These are phyloP conservation scores for Acronicta leporina DNA, from an alignment of 2,888 invertebrate genomes.

Conservation along the genomic window DNA sequence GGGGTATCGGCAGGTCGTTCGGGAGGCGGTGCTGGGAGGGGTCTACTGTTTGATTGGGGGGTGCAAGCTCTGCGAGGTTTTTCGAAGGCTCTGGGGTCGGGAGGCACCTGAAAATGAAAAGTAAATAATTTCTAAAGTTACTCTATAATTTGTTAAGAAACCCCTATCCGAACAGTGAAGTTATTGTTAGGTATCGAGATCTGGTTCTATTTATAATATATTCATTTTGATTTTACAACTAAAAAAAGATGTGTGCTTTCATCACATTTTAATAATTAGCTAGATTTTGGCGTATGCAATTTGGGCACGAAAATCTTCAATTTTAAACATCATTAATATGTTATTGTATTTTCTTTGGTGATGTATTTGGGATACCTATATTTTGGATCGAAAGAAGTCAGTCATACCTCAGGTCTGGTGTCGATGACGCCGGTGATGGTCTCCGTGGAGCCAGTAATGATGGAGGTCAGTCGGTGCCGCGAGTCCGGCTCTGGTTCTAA, in stretches of 20 bases:
- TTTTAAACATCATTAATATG: too few relatives aligned
- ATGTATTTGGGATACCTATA: too few relatives aligned
- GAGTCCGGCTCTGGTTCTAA: conserved; percentile 83
- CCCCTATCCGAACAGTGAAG: too few relatives aligned
- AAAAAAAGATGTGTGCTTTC: too few relatives aligned
- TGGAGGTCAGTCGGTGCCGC: conserved; percentile 84
- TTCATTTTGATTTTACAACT: too few relatives aligned
- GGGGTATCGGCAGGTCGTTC: conserved; percentile 63
- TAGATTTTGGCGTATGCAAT: too few relatives aligned
- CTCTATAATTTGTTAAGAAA: too few relatives aligned
- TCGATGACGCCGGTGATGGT: conserved; percentile 93
- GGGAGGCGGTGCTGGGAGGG: conserved; percentile 81
- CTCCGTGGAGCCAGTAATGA: conserved; percentile 92
- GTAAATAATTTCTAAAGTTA: neutral
- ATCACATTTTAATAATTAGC: too few relatives aligned
- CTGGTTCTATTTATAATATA: too few relatives aligned
- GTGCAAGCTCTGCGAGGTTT: conserved; percentile 84
- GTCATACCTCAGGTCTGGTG: conserved; percentile 87
- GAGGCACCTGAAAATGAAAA: conserved; percentile 74
- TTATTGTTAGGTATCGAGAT: too few relatives aligned
- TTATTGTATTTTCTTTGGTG: too few relatives aligned
- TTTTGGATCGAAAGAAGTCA: neutral
- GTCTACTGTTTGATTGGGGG: conserved; percentile 82
- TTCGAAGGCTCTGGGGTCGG: conserved; percentile 84
- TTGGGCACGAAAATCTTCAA: too few relatives aligned